Base-by-base conservation (phyloP, 2,113 vertebrate species). In the Platichthys flesus region DNA sequence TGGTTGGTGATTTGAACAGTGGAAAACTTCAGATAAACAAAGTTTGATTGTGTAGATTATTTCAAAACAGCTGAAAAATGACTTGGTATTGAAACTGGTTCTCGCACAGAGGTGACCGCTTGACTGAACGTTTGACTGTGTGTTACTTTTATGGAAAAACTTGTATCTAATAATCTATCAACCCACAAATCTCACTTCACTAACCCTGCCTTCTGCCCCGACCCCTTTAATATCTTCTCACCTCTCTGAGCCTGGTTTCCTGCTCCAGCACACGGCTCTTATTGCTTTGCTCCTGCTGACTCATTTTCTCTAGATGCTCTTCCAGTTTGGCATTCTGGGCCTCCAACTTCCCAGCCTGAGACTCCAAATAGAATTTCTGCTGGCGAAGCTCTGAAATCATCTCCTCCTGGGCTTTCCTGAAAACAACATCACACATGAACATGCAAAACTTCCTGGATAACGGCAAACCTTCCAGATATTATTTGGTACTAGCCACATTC, bases 341-440 rank as follows among this genome's bases (percentile, higher is more conserved):
- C 83, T 99, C 98, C 85, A 98, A 84, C 84, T 99, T 99, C 24
- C 98, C 98, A 7, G 97, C 97, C 90, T 99, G 98, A 4, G 98
- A 97, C 90, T 99, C 98, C 92, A 99, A 91, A 91, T 99, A 99
- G 93, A 99, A 99, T 90, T 99, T 99, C 94, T 99, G 98, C 85
- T 99, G 98, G 60, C 98, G 95, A 64, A 99, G 97, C 90, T 99
- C 98, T 64, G 97, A 98, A 89, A 99, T 99, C 98, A 99, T 99
- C 90, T 99, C 98, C 84, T 99, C 98, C 85, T 99, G 98, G 78
- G 98, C 97, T 97, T 99, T 99, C 97, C 98, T 99, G 86, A 42
- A 26, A 57, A 76, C 70, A 67, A 57, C 12, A 56, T 16, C 75
- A 82, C 45, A 78, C 57, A 76, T 14, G 8, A 2, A 76, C 21